phyloP scores from a whole-genome alignment of 2,888 invertebrate genomes.

The Enoplolaimus lenunculus region DNA sequence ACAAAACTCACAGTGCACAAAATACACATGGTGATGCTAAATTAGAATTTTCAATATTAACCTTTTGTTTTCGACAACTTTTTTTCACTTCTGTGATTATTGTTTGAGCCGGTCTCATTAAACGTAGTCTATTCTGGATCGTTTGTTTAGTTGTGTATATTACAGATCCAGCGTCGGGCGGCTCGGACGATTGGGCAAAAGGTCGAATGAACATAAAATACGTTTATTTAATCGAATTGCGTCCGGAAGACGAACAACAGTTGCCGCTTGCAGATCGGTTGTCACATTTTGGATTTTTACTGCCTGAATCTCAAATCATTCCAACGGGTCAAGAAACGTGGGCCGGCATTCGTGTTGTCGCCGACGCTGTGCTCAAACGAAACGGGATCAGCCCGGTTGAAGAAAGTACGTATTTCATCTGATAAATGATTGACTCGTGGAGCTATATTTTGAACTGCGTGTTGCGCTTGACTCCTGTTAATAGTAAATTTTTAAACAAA shows the following conservation, averaged over 20 bases:
- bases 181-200: conserved; percentile 41
- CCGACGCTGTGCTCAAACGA: conserved; percentile 29
- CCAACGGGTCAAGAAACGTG: conserved; percentile 39
- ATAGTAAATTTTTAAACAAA: no score
- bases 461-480: no score
- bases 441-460: no score
- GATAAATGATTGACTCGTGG: no score
- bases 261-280: neutral
- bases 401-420: neutral
- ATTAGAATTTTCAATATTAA: no score
- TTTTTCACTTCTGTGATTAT: no score
- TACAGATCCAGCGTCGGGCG: conserved; percentile 37
- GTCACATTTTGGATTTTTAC: conserved; percentile 31
- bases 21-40: no score
- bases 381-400: neutral
- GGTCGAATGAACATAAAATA: conserved; percentile 35
- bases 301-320: conserved; percentile 35
- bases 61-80: no score
- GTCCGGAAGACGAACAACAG: conserved; percentile 27
- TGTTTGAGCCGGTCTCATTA: no score
- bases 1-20: no score
- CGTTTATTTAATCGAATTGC: conserved; percentile 36
- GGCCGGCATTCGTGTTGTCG: conserved; percentile 36
- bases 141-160: no score
- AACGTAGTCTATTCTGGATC: no score